Base-by-base conservation (phyloP, 2,888 invertebrate species). In the Ormia ochracea region DNA sequence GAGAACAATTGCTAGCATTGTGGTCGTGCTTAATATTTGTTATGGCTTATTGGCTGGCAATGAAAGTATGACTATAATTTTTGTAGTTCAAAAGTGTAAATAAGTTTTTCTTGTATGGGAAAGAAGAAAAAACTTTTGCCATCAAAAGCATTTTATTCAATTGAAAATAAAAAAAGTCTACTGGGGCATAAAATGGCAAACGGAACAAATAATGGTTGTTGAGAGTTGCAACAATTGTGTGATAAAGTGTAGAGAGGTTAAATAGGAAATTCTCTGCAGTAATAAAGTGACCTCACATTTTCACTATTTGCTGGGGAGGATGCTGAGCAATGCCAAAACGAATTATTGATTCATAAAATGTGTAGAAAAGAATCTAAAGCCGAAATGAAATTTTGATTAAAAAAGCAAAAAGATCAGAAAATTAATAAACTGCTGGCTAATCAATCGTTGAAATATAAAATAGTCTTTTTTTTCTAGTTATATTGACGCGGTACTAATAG, bases 141-240 rank as follows among this genome's bases (percentile, higher is more conserved):
- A 61, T 50, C 70, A 61, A 41, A 61, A 59, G 38, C 70, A 59
- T 70, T 70, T 61, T 26, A 41, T 59, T 50, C 50, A 59, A 70
- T 61, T 61, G 59, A 59, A 41, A 59, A 56, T 17, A 9, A 33
- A 23, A 45, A 68, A 38, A 45, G 6, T 14, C n/a, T 28, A 19
- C 43, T 23, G 41, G 19, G 19, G 10, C 12, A 36, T 58, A 54
- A 5, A 36, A 38, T 12, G n/a, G 12, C 17, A 33, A 54, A 33
- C n/a, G 6, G 31, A 31, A 43, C 21, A 14, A 56, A 56, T 68
- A 56, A 43, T 33, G 17, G 43, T 45, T n/a, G 14, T 2, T 56
- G 19, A 56, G 33, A 56, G 54, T 43, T 14, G 9, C 17, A 23
- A 36, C 12, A 63, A 33, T 48, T 63, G 10, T 65, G 38, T 12